These are phyloP conservation scores for Tor tambroides DNA, from an alignment of 2,113 vertebrate species.

Conservation along the genomic window DNA sequence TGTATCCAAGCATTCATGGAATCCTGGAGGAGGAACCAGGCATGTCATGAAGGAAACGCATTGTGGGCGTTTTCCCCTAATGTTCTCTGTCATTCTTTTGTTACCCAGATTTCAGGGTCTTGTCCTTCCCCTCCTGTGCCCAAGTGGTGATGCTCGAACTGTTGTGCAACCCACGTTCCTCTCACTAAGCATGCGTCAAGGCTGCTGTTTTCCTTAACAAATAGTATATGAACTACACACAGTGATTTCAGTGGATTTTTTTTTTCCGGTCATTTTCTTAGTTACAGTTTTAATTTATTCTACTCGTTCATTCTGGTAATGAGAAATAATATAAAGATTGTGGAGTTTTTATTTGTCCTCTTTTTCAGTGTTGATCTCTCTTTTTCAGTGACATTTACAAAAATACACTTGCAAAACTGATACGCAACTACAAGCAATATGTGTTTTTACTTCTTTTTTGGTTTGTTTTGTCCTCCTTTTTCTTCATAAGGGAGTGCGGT, in stretches of 20 bases:
- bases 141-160: conserved; percentile 41
- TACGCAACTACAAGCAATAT: conserved; percentile 77
- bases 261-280: conserved; percentile 62
- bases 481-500: conserved; percentile 62
- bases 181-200: conserved; percentile 75
- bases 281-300: conserved; percentile 97
- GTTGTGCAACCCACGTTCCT: conserved; percentile 55
- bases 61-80: conserved; percentile 57
- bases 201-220: conserved; percentile 79
- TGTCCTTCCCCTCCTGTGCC: conserved; percentile 27
- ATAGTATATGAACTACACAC: conserved; percentile 79
- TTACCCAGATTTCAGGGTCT: conserved; percentile 64
- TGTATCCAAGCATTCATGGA: conserved; percentile 49
- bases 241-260: conserved; percentile 83
- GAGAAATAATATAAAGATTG: conserved; percentile 87
- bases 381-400: conserved; percentile 90
- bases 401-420: conserved; percentile 67
- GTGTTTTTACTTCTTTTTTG: conserved; percentile 62
- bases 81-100: conserved; percentile 65
- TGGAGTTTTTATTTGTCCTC: conserved; percentile 73
- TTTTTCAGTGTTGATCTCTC: conserved; percentile 78
- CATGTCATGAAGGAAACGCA: conserved; percentile 61
- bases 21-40: conserved; percentile 56
- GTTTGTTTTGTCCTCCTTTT: conserved; percentile 26
- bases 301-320: conserved; percentile 97